These are phyloP conservation scores for Nasonia giraulti DNA, from an alignment of 1,140 invertebrate species.

Conservation along the genomic window DNA sequence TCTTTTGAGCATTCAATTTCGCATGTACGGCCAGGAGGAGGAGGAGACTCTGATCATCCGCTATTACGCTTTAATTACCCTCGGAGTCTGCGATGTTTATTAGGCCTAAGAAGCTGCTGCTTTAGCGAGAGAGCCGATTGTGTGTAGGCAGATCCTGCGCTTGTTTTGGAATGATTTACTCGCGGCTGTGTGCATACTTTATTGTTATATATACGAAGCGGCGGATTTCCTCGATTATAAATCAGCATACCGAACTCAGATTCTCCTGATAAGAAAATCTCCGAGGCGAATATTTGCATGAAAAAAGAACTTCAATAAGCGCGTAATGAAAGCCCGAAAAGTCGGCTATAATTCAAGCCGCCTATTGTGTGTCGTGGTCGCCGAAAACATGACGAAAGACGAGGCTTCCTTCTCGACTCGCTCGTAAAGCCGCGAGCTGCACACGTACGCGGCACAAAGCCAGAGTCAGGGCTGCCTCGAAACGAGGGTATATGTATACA, in stretches of 20 bases:
- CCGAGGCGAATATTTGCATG: neutral
- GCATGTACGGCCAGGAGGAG: conserved; percentile 37
- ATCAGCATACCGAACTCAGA: neutral
- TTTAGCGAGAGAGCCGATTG: neutral
- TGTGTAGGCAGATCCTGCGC: neutral
- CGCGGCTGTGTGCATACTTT: neutral
- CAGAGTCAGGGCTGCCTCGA: neutral
- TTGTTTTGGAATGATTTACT: neutral
- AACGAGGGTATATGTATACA: neutral
- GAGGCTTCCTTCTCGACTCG: neutral
- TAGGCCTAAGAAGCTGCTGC: neutral
- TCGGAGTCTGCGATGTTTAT: conserved; percentile 32
- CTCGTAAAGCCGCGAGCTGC: conserved; percentile 13
- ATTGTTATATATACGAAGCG: neutral
- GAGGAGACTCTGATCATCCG: conserved; percentile 15
- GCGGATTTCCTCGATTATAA: neutral
- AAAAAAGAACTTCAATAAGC: neutral
- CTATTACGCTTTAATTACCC: conserved; percentile 48
- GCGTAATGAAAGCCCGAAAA: neutral
- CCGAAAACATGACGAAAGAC: conserved; percentile 30
- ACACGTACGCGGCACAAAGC: conserved; percentile 1
- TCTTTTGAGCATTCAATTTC: conserved; percentile 55
- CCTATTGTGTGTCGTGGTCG: conserved; percentile 20
- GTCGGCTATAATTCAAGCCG: conserved; percentile 7
- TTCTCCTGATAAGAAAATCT: neutral